These are phyloP conservation scores for Rhea americana DNA, from an alignment of 2,113 vertebrate genomes.

Conservation along the genomic window DNA sequence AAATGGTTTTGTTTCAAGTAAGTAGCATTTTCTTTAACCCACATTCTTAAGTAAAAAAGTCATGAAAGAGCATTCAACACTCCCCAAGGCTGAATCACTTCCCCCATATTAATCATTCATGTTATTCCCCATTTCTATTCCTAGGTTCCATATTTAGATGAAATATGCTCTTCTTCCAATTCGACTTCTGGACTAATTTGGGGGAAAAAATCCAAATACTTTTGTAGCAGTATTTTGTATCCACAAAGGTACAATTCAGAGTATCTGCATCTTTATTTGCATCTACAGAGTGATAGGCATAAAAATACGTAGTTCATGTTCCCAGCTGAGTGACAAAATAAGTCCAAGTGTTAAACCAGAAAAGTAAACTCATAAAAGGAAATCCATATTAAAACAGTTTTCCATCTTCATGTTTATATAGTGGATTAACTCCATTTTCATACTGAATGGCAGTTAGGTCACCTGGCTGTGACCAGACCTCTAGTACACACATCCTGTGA, in stretches of 20 bases:
- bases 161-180: background rate
- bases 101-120: background rate
- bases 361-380: background rate
- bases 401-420: background rate
- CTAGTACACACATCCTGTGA: fast-evolving
- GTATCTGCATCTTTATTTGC: background rate
- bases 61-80: background rate
- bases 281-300: background rate
- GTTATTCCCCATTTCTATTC: background rate
- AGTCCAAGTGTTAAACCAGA: background rate
- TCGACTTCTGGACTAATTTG: background rate
- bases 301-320: background rate
- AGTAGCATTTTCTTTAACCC: background rate
- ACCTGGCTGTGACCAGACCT: background rate
- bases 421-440: background rate
- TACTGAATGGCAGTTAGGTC: background rate
- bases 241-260: background rate
- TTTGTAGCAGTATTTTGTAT: background rate
- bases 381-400: background rate
- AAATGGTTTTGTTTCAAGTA: background rate
- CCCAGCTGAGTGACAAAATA: background rate
- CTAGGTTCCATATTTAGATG: background rate
- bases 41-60: fast-evolving
- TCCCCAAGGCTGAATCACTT: background rate
- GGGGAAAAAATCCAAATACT: background rate